Conservation (phyloP, 2,797 vertebrate species). For the Sarcoramphus papa region DNA sequence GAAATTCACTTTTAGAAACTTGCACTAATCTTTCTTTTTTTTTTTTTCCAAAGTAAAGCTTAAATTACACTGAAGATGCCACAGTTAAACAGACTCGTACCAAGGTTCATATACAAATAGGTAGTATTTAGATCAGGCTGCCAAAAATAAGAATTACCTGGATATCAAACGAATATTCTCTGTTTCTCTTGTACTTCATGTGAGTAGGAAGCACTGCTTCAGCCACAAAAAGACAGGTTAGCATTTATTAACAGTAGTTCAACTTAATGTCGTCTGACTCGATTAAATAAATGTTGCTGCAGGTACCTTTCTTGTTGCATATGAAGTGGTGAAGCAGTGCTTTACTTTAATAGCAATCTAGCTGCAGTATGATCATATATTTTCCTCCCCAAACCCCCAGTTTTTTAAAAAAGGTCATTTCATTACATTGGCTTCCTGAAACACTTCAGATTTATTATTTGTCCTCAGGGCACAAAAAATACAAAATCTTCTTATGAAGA, state of each 20-base stretch:
- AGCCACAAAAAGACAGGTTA: background rate
- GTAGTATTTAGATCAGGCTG: background rate
- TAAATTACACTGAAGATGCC: background rate
- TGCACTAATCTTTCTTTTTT: background rate
- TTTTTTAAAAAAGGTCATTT: constrained; percentile 46
- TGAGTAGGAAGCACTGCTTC: background rate
- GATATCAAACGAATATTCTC: background rate
- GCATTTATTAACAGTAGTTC: background rate
- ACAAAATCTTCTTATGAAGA: constrained; percentile 26
- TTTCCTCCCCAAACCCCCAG: background rate
- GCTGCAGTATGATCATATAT: background rate
- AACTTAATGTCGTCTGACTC: background rate
- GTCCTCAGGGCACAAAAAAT: constrained; percentile 28
- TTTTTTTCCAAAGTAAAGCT: background rate
- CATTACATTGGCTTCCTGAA: constrained; percentile 34
- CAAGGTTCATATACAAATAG: background rate
- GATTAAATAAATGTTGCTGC: constrained; percentile 12
- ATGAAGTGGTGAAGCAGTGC: background rate
- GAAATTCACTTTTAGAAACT: background rate
- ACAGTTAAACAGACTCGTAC: background rate
- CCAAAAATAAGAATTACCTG: background rate
- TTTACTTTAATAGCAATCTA: constrained; percentile 31
- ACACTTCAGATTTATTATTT: constrained; percentile 26
- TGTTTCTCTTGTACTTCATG: background rate
- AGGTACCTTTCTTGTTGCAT: background rate